phyloP scores from a whole-genome alignment of 2,113 vertebrate genomes.

The Alexandromys fortis region DNA sequence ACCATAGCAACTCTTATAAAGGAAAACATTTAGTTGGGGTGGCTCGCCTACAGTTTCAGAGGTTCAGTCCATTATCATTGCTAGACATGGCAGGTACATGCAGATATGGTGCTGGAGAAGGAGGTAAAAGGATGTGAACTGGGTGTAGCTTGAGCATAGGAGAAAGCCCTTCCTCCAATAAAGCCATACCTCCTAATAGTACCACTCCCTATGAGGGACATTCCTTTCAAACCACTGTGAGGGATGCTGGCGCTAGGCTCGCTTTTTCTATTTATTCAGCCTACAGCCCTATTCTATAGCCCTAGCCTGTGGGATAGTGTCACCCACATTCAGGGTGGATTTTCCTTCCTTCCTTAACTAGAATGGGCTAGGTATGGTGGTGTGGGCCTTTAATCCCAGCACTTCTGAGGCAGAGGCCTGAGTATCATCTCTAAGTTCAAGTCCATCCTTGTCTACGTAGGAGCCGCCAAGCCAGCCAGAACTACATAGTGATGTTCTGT shows the following conservation, averaged over 20 bases:
- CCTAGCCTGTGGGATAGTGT: background rate
- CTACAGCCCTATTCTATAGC: background rate
- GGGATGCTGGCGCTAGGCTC: background rate
- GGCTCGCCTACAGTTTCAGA: background rate
- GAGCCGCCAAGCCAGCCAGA: background rate
- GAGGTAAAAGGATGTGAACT: background rate
- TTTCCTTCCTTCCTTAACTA: background rate
- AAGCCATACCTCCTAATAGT: background rate
- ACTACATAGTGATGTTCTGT: background rate
- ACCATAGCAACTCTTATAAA: background rate
- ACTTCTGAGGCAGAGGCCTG: background rate
- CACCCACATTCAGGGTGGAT: background rate
- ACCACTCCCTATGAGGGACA: background rate
- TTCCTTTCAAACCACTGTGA: background rate
- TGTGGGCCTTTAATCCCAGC: background rate
- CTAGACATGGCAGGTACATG: background rate
- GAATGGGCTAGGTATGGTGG: background rate
- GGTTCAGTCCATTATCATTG: background rate
- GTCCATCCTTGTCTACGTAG: background rate
- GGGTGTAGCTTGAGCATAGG: background rate
- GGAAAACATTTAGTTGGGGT: background rate
- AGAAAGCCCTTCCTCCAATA: background rate
- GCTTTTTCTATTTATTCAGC: background rate
- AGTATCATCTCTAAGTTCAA: background rate
- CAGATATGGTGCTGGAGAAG: background rate